phyloP scores from a whole-genome alignment of 2,888 invertebrate genomes.

The Elmis aenea region DNA sequence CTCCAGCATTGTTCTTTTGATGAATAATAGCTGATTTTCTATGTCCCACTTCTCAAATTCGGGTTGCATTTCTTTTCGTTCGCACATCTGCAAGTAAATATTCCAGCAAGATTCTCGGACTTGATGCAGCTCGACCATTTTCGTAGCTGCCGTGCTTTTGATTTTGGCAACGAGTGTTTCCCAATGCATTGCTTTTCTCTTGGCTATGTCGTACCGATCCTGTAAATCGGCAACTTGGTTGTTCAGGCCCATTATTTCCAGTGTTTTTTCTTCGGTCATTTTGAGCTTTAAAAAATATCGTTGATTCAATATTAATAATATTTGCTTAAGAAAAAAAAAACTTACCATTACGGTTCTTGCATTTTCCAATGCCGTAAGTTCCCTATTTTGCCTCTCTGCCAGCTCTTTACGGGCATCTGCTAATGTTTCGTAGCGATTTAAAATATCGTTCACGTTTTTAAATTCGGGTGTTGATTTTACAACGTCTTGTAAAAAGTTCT shows the following conservation, averaged over 20 bases:
- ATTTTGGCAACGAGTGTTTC: slow-evolving; percentile 56
- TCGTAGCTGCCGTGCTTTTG: slow-evolving; percentile 53
- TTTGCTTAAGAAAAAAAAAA: slow-evolving; percentile 18
- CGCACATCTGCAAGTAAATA: slow-evolving; percentile 59
- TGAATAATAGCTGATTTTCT: slow-evolving; percentile 57
- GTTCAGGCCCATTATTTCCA: slow-evolving; percentile 59
- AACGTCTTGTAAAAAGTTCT: slow-evolving; percentile 57
- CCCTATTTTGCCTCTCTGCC: slow-evolving; percentile 53
- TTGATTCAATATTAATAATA: background rate
- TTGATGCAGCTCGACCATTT: slow-evolving; percentile 54
- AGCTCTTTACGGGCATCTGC: slow-evolving; percentile 55
- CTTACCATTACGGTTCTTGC: slow-evolving; percentile 53
- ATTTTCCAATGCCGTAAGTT: slow-evolving; percentile 54
- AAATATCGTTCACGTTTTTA: slow-evolving; percentile 55
- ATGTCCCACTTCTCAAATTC: slow-evolving; percentile 49
- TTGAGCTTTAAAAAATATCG: slow-evolving; percentile 37
- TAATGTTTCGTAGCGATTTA: slow-evolving; percentile 60
- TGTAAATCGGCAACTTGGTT: slow-evolving; percentile 58
- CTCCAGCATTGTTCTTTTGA: slow-evolving; percentile 58
- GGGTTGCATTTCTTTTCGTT: slow-evolving; percentile 46
- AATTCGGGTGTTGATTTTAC: slow-evolving; percentile 54
- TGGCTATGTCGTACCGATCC: slow-evolving; percentile 56
- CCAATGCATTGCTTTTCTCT: slow-evolving; percentile 57
- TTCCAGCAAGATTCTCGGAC: slow-evolving; percentile 57
- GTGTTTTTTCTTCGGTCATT: slow-evolving; percentile 57